Evolutionary conservation across 2,797 vertebrate genomes (phyloP).

Genomic region (Phoeniculus purpureus): DNA sequence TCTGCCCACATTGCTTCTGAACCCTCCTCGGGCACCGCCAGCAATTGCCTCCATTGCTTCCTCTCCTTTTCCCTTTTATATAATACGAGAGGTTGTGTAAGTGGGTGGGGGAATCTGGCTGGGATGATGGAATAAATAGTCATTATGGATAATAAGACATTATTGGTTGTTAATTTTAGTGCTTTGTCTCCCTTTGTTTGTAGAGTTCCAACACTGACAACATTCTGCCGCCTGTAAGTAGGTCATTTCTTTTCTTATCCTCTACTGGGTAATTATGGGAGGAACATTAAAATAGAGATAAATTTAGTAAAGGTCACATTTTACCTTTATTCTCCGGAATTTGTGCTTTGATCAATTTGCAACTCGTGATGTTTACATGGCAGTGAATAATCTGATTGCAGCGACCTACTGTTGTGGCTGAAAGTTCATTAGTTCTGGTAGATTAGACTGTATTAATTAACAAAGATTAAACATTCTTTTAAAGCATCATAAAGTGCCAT

Average conservation of each 20-base stretch:
- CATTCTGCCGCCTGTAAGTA: background rate
- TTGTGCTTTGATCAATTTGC: background rate
- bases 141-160: background rate
- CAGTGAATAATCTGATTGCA: background rate
- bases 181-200: background rate
- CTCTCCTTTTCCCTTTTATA: background rate
- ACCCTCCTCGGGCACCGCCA: fast-evolving
- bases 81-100: background rate
- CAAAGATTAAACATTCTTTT: slow-evolving; percentile 57
- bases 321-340: background rate
- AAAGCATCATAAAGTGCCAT: slow-evolving; percentile 30
- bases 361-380: background rate
- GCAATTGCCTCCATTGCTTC: background rate
- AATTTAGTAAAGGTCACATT: background rate
- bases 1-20: background rate
- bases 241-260: background rate
- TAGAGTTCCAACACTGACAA: background rate
- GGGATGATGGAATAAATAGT: slow-evolving; percentile 21
- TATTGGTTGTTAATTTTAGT: background rate
- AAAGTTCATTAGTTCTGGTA: slow-evolving; percentile 70
- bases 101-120: background rate
- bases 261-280: background rate
- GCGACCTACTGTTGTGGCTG: slow-evolving; percentile 20
- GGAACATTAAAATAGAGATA: background rate
- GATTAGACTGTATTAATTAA: slow-evolving; percentile 68